These are phyloP conservation scores for Leptinotarsa juncta DNA, from an alignment of 2,888 invertebrate species.

Conservation along the genomic window DNA sequence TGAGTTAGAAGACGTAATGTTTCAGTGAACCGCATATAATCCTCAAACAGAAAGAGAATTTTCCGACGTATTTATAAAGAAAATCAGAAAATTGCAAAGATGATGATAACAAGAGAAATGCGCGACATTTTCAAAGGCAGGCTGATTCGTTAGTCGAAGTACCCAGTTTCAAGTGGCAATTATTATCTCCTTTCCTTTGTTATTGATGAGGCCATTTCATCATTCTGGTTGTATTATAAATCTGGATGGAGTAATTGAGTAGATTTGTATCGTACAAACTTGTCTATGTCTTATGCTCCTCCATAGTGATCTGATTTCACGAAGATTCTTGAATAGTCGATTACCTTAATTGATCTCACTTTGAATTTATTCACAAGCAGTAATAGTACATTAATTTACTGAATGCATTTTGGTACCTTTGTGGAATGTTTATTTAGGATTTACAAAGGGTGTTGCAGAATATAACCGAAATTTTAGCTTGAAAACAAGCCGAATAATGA, in stretches of 20 bases:
- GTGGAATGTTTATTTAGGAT: too few species aligned
- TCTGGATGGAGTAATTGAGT: background rate
- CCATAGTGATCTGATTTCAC: too few species aligned
- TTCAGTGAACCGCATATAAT: background rate
- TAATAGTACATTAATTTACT: too few species aligned
- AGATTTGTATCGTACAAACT: background rate
- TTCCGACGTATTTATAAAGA: background rate
- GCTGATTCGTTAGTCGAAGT: background rate
- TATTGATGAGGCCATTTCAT: background rate
- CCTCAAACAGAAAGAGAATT: background rate
- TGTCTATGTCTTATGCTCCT: too few species aligned
- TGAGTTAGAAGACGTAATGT: background rate
- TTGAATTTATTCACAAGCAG: too few species aligned
- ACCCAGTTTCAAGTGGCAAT: background rate
- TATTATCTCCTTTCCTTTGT: slow-evolving; percentile 1
- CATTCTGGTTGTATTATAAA: background rate
- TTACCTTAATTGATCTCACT: too few species aligned
- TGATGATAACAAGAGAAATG: background rate
- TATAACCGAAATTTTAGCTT: too few species aligned
- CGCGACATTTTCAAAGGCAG: background rate
- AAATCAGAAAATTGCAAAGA: background rate
- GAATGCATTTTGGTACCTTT: too few species aligned
- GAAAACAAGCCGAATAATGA: too few species aligned
- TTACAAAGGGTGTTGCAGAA: too few species aligned
- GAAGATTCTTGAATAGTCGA: too few species aligned